Conservation (phyloP, 2,797 vertebrate species). For the Cryptoprocta ferox region DNA sequence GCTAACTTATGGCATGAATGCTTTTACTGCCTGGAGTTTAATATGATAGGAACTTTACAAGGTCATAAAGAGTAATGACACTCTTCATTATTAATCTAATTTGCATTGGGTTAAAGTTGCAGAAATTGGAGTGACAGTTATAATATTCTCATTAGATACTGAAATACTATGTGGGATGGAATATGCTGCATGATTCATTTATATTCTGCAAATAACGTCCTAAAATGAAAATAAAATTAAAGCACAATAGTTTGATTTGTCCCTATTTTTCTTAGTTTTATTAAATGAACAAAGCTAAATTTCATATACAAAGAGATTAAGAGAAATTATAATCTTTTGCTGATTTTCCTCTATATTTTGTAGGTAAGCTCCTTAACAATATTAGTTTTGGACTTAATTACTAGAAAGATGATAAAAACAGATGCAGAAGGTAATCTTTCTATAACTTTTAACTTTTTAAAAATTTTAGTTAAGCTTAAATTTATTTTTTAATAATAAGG, state of each 20-base stretch:
- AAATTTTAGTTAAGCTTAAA: neutral
- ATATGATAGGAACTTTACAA: constrained; percentile 23
- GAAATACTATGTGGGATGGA: constrained; percentile 36
- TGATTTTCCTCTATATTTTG: constrained; percentile 60
- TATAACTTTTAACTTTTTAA: constrained; percentile 8
- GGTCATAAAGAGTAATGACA: neutral
- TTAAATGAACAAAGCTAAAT: neutral
- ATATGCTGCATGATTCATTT: neutral
- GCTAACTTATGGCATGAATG: neutral
- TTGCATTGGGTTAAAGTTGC: neutral
- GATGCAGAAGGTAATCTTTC: constrained; percentile 13
- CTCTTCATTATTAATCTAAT: constrained; percentile 20
- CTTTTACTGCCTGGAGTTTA: neutral
- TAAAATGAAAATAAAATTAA: neutral
- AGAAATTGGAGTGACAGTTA: constrained; percentile 53
- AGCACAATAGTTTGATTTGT: neutral
- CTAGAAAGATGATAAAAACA: constrained; percentile 30
- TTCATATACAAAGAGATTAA: neutral
- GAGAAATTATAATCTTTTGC: constrained; percentile 39
- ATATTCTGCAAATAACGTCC: neutral
- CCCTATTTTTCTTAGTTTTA: neutral
- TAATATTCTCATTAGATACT: constrained; percentile 22
- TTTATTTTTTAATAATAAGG: constrained; percentile 7
- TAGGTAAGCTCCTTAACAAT: constrained; percentile 48
- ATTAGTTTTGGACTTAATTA: constrained; percentile 19